Base-by-base conservation (phyloP, 2,888 invertebrate genomes). In the Meiosimyza decipiens region DNA sequence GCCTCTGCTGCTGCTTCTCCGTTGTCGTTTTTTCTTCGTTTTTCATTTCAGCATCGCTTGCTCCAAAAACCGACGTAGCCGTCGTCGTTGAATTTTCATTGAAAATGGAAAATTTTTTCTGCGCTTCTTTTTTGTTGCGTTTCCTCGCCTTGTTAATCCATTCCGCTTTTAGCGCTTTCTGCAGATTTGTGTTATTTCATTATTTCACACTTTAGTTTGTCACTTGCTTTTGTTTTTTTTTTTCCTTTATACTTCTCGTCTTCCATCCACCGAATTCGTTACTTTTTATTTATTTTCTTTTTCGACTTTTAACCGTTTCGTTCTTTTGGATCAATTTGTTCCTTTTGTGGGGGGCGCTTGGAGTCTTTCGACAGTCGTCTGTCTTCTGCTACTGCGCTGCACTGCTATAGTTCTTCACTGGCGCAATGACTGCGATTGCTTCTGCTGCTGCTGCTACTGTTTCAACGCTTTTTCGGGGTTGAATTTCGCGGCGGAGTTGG, bases 41-140 rank as follows among this genome's bases (percentile, higher is more conserved):
- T 74, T 73, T 74, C 72, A 72, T 74, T 72, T 68, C 66, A 60
- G 70, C 66, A 71, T 71, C 59, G 52, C 52, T 59, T 51, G 57
- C 57, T 63, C 68, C 57, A 54, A 54, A 71, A 70, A 73, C 68
- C 55, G 55, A 68, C 68, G 28, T 49, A 40, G 33, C 62, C 68
- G 66, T 69, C 65, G 33, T 57, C 57, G 47, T 28, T 28, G 40
- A 65, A 76, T 77, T 82, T 79, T 76, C 76, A 76, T 79, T 79
- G 77, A 77, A 78, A 77, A 78, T 81, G 79, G 79, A 81, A 80
- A 78, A 79, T 77, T 78, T 81, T 59, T 77, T 74, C 71, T 71
- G 67, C 64, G 73, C 71, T 64, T 77, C 72, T 71, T 68, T 73
- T 76, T 76, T 75, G 68, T 40, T 40, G 40, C 40, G 40, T 40